phyloP scores from a whole-genome alignment of 2,888 invertebrate species.

The Mythimna vitellina region DNA sequence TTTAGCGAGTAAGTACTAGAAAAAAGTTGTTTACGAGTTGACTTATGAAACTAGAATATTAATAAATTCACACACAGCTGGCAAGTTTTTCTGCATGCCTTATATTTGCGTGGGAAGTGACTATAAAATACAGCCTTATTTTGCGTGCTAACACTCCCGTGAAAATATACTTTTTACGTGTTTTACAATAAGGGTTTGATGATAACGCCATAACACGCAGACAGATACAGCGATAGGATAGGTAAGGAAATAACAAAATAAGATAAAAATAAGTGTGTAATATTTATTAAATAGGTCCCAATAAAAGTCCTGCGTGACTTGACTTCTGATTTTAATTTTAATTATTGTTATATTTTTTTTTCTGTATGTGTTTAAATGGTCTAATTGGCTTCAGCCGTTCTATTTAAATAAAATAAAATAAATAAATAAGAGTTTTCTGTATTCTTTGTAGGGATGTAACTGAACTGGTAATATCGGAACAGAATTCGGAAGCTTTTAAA shows the following conservation, averaged over 20 bases:
- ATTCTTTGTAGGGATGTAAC: background rate
- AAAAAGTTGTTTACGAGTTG: slow-evolving; percentile 42
- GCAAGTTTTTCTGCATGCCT: slow-evolving; percentile 44
- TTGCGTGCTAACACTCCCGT: slow-evolving; percentile 59
- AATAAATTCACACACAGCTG: slow-evolving; percentile 56
- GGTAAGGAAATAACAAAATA: no score
- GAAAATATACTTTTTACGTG: slow-evolving; percentile 51
- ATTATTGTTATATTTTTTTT: no score
- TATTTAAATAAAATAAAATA: no score
- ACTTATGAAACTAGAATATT: slow-evolving; percentile 54
- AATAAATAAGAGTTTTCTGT: slow-evolving; percentile 12
- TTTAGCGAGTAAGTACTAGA: slow-evolving; percentile 1
- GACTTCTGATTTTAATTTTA: no score
- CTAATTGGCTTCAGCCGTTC: no score
- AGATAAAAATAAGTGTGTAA: no score
- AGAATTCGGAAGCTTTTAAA: no score
- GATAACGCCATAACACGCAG: slow-evolving; percentile 34
- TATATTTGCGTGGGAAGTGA: slow-evolving; percentile 66
- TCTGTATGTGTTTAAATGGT: no score
- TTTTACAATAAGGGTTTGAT: slow-evolving; percentile 47
- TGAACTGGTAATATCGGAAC: no score
- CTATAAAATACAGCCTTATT: slow-evolving; percentile 45
- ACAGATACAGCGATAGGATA: background rate
- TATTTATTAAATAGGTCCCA: no score
- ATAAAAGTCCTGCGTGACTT: no score